Base-by-base conservation (phyloP, 1,140 invertebrate species). In the Laupala kohalensis region DNA sequence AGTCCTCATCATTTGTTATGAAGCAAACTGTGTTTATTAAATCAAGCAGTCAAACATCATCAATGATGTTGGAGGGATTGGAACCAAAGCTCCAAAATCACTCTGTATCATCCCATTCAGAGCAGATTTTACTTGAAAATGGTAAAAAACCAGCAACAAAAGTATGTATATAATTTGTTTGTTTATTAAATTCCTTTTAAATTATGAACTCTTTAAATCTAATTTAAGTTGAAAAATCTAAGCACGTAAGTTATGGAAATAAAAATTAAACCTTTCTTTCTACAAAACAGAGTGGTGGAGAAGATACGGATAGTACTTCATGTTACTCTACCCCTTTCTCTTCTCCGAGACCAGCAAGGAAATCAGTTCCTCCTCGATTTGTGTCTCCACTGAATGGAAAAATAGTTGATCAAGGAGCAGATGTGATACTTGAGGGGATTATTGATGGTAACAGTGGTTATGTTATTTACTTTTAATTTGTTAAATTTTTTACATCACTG, bases 341-440 rank as follows among this genome's bases (percentile, higher is more conserved):
- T n/a, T 65, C 68, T 6, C 29, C 77, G 70, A 88, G 87, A 69
- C 80, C 84, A 25, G 75, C 78, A 2, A 81, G 86, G 73, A 88
- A 86, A 77, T 80, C 84, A 62, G 82, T 84, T 12, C 83, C 88
- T 1, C 89, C 89, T 0, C 83, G 87, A 72, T 92, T 91, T 75
- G 82, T 89, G 2, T 85, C 86, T 2, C 88, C 89, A 0, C 79
- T 92, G 5, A 85, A 87, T 13, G 89, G 90, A 25, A 88, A 87
- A 81, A 91, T 92, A 74, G 88, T 92, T 0, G 90, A 91, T 78
- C 90, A 93, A 81, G 87, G 88, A 53, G 83, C 83, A 13, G 84
- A 88, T 77, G 86, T 93, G 6, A 80, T 86, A 25, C 81, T 93
- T 71, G 90, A 92, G 78, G 89, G 89, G 71, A 87, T 88, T 28